Evolutionary conservation across 2,888 invertebrate species (phyloP).

Genomic region (Allygus modestus): DNA sequence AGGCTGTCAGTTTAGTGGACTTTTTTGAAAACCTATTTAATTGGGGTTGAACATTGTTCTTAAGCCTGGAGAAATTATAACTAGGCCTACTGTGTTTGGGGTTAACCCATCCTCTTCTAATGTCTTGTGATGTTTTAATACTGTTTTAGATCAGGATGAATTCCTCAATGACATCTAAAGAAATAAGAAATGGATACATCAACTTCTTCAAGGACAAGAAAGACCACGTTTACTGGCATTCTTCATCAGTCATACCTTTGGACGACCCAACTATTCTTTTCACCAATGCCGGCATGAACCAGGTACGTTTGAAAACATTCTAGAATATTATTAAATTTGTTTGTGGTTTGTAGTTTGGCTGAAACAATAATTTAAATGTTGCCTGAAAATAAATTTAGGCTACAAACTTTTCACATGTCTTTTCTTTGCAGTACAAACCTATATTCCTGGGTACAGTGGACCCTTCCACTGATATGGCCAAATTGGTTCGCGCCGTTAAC

Average conservation of each 20-base stretch:
- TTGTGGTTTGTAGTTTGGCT: too few relatives aligned
- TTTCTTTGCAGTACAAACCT: slow-evolving; percentile 88
- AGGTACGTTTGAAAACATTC: slow-evolving; percentile 76
- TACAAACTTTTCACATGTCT: too few relatives aligned
- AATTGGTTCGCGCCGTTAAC: slow-evolving; percentile 92
- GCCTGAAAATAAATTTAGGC: too few relatives aligned
- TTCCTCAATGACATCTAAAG: slow-evolving; percentile 82
- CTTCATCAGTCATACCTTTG: slow-evolving; percentile 97
- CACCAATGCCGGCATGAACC: slow-evolving; percentile 99
- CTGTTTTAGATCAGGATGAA: slow-evolving; percentile 75
- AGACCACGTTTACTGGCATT: slow-evolving; percentile 95
- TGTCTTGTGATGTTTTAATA: too few relatives aligned
- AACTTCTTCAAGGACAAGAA: slow-evolving; percentile 92
- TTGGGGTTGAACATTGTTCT: too few relatives aligned
- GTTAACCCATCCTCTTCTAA: too few relatives aligned
- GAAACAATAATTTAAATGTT: too few relatives aligned
- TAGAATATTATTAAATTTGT: not conserved
- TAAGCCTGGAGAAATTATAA: too few relatives aligned
- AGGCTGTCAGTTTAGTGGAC: too few relatives aligned
- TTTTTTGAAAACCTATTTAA: too few relatives aligned
- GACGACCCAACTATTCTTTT: slow-evolving; percentile 99
- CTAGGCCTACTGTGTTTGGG: too few relatives aligned
- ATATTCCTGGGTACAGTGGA: slow-evolving; percentile 98
- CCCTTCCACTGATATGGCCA: slow-evolving; percentile 97
- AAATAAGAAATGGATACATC: slow-evolving; percentile 91